Base-by-base conservation (phyloP, 2,888 invertebrate species). In the Pseudococcus jackbeardsleyi region DNA sequence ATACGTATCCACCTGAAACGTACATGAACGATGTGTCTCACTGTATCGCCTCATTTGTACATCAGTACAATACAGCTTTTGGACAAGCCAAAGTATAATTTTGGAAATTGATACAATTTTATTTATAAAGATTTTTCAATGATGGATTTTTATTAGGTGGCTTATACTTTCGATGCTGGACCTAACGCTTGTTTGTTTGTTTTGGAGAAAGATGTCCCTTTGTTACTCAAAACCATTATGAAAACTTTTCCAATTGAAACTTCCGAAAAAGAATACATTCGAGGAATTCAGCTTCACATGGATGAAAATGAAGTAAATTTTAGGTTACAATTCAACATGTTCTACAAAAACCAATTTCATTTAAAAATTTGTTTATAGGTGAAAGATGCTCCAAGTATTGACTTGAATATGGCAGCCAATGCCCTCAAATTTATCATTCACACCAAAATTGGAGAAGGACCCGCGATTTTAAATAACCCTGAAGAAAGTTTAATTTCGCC, bases 141-240 rank as follows among this genome's bases (percentile, higher is more conserved):
- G 19, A 26, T 84, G 6, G 9, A 11, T 86, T 77, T 68, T 91
- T 91, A n/a, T 86, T 90, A 95, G 94, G 94, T 97, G 9, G 98
- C 98, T 0, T 99, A 99, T 91, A 99, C 99, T 19, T 99, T 97
- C 93, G 99, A 99, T 93, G 99, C 99, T 88, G 99, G 99, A 7
- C 96, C 99, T 85, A 99, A 99, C 93, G 97, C 97, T 6, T 98
- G 97, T 91, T 92, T 99, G 0, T 98, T 96, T 92, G 92, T 98
- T 19, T 92, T 96, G 85, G 95, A 96, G 90, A 92, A 95, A 89
- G 94, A 96, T 91, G 95, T 98, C 0, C 92, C 94, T 0, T 93
- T 93, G 90, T 93, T 97, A 15, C 89, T 96, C 39, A 92, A 94
- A 46, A 91, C 96, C 17, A 92, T 98, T 7, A 94, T 95, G 90